A percentile compares a stretch with the other conserved stretches of the same genome.
Conservation (phyloP, 2,888 invertebrate genomes). For the Acanthococcus lagerstroemiae region DNA sequence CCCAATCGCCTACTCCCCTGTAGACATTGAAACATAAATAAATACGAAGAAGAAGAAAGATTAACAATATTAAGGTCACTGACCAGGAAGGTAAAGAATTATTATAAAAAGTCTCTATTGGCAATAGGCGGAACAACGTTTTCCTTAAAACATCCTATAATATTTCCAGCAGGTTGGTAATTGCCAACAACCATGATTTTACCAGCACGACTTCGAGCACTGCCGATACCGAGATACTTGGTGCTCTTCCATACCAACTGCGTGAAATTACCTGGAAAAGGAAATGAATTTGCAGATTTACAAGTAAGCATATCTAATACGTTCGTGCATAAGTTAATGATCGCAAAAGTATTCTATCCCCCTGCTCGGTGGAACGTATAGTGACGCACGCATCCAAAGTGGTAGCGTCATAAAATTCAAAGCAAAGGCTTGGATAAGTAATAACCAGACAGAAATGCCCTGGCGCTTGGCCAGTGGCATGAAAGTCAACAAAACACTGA, state of each 20-base stretch:
- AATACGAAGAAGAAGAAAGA: no score
- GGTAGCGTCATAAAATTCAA: no score
- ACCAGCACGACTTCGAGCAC: slow-evolving; percentile 64
- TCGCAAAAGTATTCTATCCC: background rate
- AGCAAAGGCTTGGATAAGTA: no score
- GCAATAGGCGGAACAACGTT: slow-evolving; percentile 48
- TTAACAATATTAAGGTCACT: no score
- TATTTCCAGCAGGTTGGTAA: slow-evolving; percentile 71
- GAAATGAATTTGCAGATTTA: background rate
- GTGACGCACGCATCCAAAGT: no score
- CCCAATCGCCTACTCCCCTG: no score
- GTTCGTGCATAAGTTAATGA: background rate
- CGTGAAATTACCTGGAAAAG: slow-evolving; percentile 65
- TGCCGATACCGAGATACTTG: slow-evolving; percentile 67
- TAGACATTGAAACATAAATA: no score
- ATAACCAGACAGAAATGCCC: no score
- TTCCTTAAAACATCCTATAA: slow-evolving; percentile 59
- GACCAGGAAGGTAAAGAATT: no score
- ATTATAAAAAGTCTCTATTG: slow-evolving; percentile 14
- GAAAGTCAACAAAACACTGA: no score
- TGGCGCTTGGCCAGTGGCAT: no score
- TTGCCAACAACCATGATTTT: slow-evolving; percentile 75
- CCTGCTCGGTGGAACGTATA: no score
- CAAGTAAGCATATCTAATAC: background rate
- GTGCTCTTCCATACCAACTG: slow-evolving; percentile 75